Base-by-base conservation (phyloP, 2,113 vertebrate genomes). In the Hippoglossus stenolepis region DNA sequence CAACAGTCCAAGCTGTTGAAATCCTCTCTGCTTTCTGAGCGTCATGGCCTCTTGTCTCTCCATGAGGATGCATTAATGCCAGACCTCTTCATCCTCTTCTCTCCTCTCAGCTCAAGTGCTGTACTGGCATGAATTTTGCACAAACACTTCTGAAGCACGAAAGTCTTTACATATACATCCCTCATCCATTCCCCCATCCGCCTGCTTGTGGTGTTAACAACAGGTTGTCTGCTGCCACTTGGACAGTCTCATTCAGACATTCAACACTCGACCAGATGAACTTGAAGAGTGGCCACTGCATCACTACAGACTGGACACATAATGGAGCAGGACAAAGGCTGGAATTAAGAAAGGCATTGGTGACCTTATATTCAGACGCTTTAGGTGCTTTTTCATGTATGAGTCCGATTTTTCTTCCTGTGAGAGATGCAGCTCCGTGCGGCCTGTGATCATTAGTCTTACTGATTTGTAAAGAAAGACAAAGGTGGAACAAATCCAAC, bases 201-300 rank as follows among this genome's bases (percentile, higher is more conserved):
- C 11, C 40, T 3, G 10, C 11, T 11, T 3, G 23, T 57, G 45
- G 45, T 18, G 45, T 21, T n/a, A 21, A n/a, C 47, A 15, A 51
- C 47, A 15, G 18, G 15, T 51, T 18, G 47, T 18, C 47, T 51
- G 47, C 47, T 51, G 47, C 17, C 4, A 18, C 47, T 9, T 20
- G 20, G 20, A 54, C 78, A 69, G n/a, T 79, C 72, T 75, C 57
- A 57, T 68, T 78, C 57, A 81, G 59, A 73, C 82, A 91, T 84
- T 89, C 80, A 77, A 80, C 79, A 82, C 77, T 85, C 69, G 79
- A 80, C 73, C 84, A 83, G 84, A 83, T 87, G 71, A 84, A 84
- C 9, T 5, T 59, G 68, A 87, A 58, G 81, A 82, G 70, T 61
- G 38, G 40, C 67, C 43, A 47, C 79, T 80, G 75, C 86, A 80